Evolutionary conservation across 2,888 invertebrate genomes (phyloP).

Genomic region (Drosophila cracens): DNA sequence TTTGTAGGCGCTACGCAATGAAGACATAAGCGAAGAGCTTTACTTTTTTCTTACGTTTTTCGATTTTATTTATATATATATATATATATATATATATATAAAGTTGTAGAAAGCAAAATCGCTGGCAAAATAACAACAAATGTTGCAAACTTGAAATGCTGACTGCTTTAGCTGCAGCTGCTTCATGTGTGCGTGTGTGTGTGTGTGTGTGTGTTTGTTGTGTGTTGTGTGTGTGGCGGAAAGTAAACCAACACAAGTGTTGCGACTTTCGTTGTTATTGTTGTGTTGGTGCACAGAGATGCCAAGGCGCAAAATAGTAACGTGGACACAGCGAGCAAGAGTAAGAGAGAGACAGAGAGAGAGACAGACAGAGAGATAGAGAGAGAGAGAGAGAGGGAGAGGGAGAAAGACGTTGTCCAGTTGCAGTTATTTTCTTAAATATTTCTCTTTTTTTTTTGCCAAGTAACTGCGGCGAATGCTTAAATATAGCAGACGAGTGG

Average conservation of each 20-base stretch:
- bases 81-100: background rate
- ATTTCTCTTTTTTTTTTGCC: constrained; percentile 20
- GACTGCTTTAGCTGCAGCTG: constrained; percentile 36
- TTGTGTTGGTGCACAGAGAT: constrained; percentile 53
- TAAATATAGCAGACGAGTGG: constrained; percentile 7
- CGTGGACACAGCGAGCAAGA: background rate
- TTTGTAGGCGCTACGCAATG: background rate
- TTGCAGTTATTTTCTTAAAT: constrained; percentile 4
- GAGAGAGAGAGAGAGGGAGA: background rate
- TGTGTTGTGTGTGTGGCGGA: constrained; percentile 38
- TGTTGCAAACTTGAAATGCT: constrained; percentile 33
- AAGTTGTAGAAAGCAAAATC: constrained; percentile 1
- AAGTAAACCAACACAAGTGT: constrained; percentile 81
- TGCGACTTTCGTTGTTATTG: constrained; percentile 76
- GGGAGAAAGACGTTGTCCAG: constrained; percentile 17
- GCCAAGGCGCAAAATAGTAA: constrained; percentile 5
- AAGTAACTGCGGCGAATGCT: constrained; percentile 44
- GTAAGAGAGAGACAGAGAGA: background rate
- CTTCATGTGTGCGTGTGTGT: constrained; percentile 41
- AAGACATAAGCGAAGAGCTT: background rate
- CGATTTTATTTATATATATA: background rate
- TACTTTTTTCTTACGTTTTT: background rate
- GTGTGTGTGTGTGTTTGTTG: constrained; percentile 13
- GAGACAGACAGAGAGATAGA: background rate
- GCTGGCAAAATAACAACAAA: constrained; percentile 22